A percentile compares a stretch with the other conserved stretches of the same genome.
Conservation (phyloP, 2,888 invertebrate genomes). For the Harpalus rufipes region DNA sequence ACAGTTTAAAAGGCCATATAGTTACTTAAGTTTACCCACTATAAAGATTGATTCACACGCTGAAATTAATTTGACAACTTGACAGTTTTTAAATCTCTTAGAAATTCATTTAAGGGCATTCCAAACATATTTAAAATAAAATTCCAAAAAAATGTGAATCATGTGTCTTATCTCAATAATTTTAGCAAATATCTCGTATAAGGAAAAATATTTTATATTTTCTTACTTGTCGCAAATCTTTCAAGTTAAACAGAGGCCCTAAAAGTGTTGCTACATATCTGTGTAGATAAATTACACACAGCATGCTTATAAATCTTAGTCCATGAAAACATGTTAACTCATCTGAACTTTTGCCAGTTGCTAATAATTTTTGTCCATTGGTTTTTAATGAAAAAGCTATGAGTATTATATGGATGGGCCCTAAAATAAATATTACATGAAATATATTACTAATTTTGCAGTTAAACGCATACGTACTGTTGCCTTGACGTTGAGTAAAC, state of each 20-base stretch:
- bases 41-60: too few species aligned
- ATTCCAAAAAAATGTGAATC: too few species aligned
- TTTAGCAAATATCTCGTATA: neutral
- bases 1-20: too few species aligned
- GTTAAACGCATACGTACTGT: constrained; percentile 67
- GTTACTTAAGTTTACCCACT: too few species aligned
- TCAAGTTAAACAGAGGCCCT: constrained; percentile 69
- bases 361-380: constrained; percentile 76
- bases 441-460: neutral
- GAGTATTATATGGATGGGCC: constrained; percentile 67
- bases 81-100: too few species aligned
- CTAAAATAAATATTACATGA: constrained; percentile 58
- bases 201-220: neutral
- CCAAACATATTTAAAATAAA: too few species aligned
- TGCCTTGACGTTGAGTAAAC: constrained; percentile 61
- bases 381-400: constrained; percentile 76
- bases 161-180: too few species aligned
- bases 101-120: too few species aligned
- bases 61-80: too few species aligned
- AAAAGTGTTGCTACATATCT: constrained; percentile 71
- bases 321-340: constrained; percentile 77
- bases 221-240: constrained; percentile 62
- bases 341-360: constrained; percentile 74
- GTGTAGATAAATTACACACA: constrained; percentile 78
- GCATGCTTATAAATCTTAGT: constrained; percentile 77